Conservation (phyloP, 2,888 invertebrate species). For the Euzophera pinguis region DNA sequence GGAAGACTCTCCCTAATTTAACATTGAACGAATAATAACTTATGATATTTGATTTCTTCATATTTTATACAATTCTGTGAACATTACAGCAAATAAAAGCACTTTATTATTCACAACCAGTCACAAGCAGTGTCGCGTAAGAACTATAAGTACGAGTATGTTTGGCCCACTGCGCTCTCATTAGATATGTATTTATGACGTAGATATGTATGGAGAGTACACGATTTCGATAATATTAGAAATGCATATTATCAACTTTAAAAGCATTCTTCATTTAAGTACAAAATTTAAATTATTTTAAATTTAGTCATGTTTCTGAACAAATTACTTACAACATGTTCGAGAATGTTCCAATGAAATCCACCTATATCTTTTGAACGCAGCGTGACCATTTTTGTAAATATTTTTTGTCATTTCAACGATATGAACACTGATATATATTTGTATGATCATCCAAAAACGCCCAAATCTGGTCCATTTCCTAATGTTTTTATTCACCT, state of each 20-base stretch:
- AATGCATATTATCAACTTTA: too few species aligned
- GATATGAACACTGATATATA: background rate
- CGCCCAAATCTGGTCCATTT: background rate
- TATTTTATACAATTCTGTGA: slow-evolving; percentile 12
- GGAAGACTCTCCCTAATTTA: slow-evolving; percentile 46
- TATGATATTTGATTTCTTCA: slow-evolving; percentile 23
- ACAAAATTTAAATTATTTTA: too few species aligned
- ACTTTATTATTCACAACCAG: slow-evolving; percentile 15
- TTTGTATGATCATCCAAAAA: background rate
- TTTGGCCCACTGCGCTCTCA: background rate
- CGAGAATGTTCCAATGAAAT: too few species aligned
- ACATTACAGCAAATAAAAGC: slow-evolving; percentile 13
- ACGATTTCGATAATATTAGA: too few species aligned
- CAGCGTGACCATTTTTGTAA: background rate
- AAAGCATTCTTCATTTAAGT: too few species aligned
- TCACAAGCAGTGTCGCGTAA: slow-evolving; percentile 21
- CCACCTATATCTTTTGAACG: background rate
- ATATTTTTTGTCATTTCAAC: background rate
- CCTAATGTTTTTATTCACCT: background rate
- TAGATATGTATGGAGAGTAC: too few species aligned
- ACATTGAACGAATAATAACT: slow-evolving; percentile 21
- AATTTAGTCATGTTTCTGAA: too few species aligned
- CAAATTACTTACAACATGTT: too few species aligned
- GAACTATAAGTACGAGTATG: background rate
- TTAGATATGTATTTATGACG: too few species aligned